Percentiles rank a stretch among this genome's conserved stretches.
phyloP scores from a whole-genome alignment of 2,888 invertebrate species.

The Chironomus tentans region DNA sequence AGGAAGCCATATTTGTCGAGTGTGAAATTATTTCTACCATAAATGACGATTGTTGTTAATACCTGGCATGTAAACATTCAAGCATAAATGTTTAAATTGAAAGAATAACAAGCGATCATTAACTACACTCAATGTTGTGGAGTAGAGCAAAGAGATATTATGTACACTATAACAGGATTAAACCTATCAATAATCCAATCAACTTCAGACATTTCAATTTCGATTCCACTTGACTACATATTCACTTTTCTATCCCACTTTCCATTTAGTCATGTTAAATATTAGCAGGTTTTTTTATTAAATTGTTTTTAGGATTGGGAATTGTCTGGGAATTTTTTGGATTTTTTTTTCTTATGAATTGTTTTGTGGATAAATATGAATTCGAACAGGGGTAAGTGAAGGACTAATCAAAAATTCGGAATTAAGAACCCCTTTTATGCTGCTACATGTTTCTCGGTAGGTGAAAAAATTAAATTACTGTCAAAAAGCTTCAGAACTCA shows the following conservation, averaged over 20 bases:
- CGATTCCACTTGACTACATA: neutral
- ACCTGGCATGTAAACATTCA: neutral
- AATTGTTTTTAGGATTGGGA: neutral
- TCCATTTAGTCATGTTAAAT: neutral
- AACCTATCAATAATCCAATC: slow-evolving; percentile 1
- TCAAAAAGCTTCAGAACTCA: no score
- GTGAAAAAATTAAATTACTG: no score
- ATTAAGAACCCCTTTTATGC: no score
- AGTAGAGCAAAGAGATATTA: neutral
- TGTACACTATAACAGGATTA: neutral
- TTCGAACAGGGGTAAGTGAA: no score
- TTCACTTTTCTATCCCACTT: neutral
- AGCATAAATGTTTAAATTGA: neutral
- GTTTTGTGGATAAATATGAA: no score
- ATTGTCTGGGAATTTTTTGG: no score
- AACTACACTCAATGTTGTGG: neutral
- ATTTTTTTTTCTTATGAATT: no score
- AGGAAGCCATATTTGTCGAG: neutral
- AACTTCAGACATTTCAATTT: neutral
- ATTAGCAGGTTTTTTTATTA: neutral
- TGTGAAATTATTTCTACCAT: neutral
- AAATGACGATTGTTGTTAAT: no score
- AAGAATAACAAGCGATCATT: neutral
- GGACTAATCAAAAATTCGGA: no score
- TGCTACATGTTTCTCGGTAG: no score